A percentile compares a stretch with the other conserved stretches of the same genome.
Evolutionary conservation across 2,797 vertebrate genomes (phyloP).

Genomic region (Protonibea diacanthus): DNA sequence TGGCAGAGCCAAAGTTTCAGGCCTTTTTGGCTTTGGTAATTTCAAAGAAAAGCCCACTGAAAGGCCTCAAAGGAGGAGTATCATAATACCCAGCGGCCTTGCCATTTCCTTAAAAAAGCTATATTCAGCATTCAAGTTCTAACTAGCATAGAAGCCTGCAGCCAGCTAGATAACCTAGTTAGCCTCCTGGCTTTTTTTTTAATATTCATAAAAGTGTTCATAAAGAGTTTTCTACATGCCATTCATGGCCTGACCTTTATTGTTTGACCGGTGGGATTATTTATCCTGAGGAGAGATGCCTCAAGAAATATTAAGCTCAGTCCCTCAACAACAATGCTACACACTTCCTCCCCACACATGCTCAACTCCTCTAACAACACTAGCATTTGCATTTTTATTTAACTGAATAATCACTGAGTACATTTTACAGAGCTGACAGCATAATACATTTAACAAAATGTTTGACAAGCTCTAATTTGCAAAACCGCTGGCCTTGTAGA

Average conservation of each 20-base stretch:
- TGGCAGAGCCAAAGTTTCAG: not conserved
- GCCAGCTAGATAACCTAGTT: too few relatives aligned
- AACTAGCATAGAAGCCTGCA: not conserved
- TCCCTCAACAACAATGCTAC: not conserved
- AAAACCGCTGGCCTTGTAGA: not conserved
- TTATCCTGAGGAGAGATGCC: conserved; percentile 2
- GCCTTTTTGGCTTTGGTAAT: not conserved
- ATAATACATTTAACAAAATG: conserved; percentile 5
- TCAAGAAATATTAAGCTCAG: not conserved
- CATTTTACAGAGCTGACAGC: conserved; percentile 26
- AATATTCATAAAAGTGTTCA: not conserved
- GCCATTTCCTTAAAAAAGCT: not conserved
- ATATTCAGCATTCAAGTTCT: not conserved
- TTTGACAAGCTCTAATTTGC: conserved; percentile 5
- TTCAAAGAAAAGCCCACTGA: not conserved
- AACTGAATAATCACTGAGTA: conserved; percentile 22
- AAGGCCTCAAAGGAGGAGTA: not conserved
- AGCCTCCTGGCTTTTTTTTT: not conserved
- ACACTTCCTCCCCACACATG: not conserved
- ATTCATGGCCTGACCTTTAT: not conserved
- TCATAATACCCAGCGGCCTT: not conserved
- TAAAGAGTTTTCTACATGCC: not conserved
- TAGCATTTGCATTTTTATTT: conserved; percentile 17
- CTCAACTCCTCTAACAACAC: conserved; percentile 1
- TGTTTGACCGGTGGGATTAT: not conserved